phyloP scores from a whole-genome alignment of 35 echinoderm and acorn worm species.

The Amphiura filiformis region DNA sequence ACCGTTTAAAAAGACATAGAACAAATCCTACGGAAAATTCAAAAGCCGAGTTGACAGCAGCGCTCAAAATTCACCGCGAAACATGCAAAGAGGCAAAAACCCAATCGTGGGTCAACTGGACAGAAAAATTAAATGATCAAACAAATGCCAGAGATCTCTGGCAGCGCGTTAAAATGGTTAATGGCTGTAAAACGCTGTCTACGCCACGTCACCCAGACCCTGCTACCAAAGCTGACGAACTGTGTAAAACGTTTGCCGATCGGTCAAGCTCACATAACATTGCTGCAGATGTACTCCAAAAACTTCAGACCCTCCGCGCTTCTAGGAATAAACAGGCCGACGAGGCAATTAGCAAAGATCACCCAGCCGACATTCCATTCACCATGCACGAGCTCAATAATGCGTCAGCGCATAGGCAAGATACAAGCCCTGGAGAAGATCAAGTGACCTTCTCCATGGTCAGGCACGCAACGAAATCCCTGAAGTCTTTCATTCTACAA shows the following conservation, averaged over 20 bases:
- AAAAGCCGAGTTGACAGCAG: background rate
- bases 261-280: background rate
- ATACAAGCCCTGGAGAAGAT: background rate
- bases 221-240: background rate
- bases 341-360: background rate
- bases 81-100: conserved; percentile 19
- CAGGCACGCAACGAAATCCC: background rate
- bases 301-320: background rate
- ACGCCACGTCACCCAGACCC: background rate
- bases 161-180: conserved; percentile 9
- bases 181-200: background rate
- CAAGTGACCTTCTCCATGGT: conserved; percentile 19
- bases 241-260: background rate
- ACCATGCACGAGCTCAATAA: background rate
- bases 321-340: background rate
- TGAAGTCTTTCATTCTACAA: conserved; percentile 1
- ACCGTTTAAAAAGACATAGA: background rate
- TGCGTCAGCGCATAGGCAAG: background rate
- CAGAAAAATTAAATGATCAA: conserved; percentile 14
- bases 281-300: background rate
- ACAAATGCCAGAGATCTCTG: conserved; percentile 1
- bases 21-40: background rate
- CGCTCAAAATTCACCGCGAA: background rate
- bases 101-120: conserved; percentile 11
- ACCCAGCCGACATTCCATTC: background rate